A percentile compares a stretch with the other conserved stretches of the same genome.
phyloP scores from a whole-genome alignment of 2,797 vertebrate genomes.

The Streptopelia turtur region DNA sequence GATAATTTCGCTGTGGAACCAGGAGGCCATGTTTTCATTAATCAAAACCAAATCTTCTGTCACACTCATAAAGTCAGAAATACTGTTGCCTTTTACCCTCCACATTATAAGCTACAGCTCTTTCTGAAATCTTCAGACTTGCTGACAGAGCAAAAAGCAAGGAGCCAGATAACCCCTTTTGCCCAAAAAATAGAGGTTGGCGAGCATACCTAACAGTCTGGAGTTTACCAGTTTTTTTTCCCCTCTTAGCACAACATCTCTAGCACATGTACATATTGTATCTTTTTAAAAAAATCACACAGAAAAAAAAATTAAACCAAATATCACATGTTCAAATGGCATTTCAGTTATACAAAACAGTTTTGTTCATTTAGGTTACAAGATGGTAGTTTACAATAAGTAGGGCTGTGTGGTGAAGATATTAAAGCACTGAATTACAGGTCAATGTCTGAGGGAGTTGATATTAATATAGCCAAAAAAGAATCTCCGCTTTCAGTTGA shows the following conservation, averaged over 20 bases:
- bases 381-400: neutral
- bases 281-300: neutral
- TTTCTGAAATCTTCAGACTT: conserved; percentile 23
- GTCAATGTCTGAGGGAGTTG: neutral
- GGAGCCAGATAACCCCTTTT: neutral
- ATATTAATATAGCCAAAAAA: neutral
- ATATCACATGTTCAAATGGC: neutral
- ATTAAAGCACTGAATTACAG: neutral
- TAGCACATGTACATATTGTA: neutral
- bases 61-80: neutral
- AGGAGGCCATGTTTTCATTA: neutral
- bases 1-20: neutral
- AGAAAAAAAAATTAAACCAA: neutral
- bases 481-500: conserved; percentile 2
- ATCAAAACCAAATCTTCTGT: neutral
- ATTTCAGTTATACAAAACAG: neutral
- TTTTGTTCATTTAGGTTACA: neutral
- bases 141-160: conserved; percentile 29
- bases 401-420: neutral
- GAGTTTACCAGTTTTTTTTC: neutral
- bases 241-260: neutral
- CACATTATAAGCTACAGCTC: neutral
- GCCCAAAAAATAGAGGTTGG: neutral
- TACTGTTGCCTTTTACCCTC: neutral
- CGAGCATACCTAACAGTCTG: neutral